A percentile compares a stretch with the other conserved stretches of the same genome.
These are phyloP conservation scores for Sander vitreus DNA, from an alignment of 2,113 vertebrate genomes.

Conservation along the genomic window DNA sequence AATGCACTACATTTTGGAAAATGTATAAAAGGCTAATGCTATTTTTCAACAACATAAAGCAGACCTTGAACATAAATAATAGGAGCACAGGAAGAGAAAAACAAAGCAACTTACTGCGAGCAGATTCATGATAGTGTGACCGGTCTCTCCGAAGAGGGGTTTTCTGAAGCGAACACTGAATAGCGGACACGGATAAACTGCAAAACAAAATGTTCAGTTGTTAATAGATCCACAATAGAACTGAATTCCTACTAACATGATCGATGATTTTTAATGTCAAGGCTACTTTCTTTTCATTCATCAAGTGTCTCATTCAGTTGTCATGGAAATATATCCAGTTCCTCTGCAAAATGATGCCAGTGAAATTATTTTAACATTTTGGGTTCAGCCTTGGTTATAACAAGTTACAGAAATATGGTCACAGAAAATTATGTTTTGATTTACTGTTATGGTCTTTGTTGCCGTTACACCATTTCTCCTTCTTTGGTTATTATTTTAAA, in stretches of 20 bases:
- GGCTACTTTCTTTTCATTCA: background rate
- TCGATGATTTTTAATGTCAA: background rate
- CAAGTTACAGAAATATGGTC: background rate
- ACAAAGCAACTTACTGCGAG: constrained; percentile 90
- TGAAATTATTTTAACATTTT: background rate
- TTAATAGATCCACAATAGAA: background rate
- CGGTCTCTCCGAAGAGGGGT: constrained; percentile 97
- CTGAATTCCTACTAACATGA: background rate
- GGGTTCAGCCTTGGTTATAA: background rate
- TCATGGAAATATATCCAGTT: background rate
- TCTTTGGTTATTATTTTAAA: background rate
- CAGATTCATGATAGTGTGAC: constrained; percentile 99
- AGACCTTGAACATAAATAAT: background rate
- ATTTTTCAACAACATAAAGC: background rate
- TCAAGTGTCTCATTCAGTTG: background rate
- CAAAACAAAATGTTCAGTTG: constrained; percentile 57
- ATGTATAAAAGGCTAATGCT: background rate
- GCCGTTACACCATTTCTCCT: background rate
- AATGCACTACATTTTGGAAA: background rate
- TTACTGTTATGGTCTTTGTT: background rate
- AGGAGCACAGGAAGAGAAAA: background rate
- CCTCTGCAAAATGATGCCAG: background rate
- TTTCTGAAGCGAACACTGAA: constrained; percentile 98
- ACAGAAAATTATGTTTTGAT: background rate
- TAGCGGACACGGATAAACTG: constrained; percentile 97